Evolutionary conservation across 2,888 invertebrate species (phyloP), one percentile per base, ranked within the genome.

Genomic region (Eilema depressum): DNA sequence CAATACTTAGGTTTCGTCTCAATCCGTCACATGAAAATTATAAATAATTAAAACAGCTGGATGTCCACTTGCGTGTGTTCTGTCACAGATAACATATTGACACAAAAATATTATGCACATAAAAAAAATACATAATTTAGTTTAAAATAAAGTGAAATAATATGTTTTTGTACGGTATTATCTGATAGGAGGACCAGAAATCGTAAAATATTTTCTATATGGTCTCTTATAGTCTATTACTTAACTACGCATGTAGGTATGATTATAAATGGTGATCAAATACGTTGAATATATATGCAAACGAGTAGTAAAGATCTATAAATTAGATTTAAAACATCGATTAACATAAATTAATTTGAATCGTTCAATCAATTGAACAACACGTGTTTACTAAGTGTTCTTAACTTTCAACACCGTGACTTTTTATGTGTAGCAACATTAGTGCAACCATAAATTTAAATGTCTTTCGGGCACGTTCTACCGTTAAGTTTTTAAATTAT

Each of bases 311-410:
- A 61, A 75, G 60, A 30, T 65, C 59, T 68, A 67, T 70, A 70
- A 70, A 75, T 79, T 77, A 77, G 73, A 82, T 79, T 69, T 53
- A 66, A 76, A 75, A 76, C 60, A 57, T 63, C 71, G 65, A 82
- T 80, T 73, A 75, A 69, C 78, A 79, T 80, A 76, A 76, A 83
- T 86, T 83, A 83, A 83, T 85, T 83, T 81, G 79, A 77, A 82
- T 77, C 80, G 71, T 82, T 83, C 75, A 83, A 84, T 85, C 83
- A 83, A 73, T 77, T 11, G 66, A 26, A 30, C 37, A 70, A 86
- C 89, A 89, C 81, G 82, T 88, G 88, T 88, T 84, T 77, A 74
- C 68, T 81, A 83, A 87, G 83, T 84, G 84, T 80, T 87, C 86
- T 88, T 83, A 85, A 85, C 74, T 76, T 69, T 75, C 61, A 66